Conservation (phyloP, 2,113 vertebrate genomes). For the Glareola pratincola region DNA sequence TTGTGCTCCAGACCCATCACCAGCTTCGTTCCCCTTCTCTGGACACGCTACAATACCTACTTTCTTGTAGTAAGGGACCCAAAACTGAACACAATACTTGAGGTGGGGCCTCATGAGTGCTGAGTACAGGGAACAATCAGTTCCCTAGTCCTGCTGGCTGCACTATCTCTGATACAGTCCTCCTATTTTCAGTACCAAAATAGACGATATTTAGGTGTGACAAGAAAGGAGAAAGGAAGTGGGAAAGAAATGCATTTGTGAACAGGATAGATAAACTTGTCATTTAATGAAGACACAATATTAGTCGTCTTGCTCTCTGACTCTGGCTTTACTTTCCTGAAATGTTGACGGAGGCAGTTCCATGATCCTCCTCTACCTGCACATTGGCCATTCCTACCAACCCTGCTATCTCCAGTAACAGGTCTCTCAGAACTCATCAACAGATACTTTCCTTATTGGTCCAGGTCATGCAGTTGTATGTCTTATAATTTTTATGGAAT, state of each 20-base stretch:
- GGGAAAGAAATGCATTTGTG: neutral
- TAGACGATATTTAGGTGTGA: neutral
- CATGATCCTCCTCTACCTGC: neutral
- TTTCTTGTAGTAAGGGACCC: neutral
- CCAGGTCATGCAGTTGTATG: neutral
- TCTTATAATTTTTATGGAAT: neutral
- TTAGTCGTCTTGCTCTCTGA: neutral
- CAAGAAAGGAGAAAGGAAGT: neutral
- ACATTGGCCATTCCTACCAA: neutral
- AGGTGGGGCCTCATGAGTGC: neutral
- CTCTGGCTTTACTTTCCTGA: neutral
- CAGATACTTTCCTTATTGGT: neutral
- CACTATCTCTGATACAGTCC: neutral
- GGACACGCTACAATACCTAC: accelerated
- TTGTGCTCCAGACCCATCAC: neutral
- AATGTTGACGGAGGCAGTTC: neutral
- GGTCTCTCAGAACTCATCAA: neutral
- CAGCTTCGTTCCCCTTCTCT: neutral
- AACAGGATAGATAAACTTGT: neutral
- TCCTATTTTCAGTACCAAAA: neutral
- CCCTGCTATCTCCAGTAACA: neutral
- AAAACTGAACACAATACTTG: neutral
- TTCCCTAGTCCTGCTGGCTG: neutral
- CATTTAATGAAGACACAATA: neutral
- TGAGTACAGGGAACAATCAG: accelerated